phyloP scores from a whole-genome alignment of 2,888 invertebrate genomes.

The Leucophora obtusa region DNA sequence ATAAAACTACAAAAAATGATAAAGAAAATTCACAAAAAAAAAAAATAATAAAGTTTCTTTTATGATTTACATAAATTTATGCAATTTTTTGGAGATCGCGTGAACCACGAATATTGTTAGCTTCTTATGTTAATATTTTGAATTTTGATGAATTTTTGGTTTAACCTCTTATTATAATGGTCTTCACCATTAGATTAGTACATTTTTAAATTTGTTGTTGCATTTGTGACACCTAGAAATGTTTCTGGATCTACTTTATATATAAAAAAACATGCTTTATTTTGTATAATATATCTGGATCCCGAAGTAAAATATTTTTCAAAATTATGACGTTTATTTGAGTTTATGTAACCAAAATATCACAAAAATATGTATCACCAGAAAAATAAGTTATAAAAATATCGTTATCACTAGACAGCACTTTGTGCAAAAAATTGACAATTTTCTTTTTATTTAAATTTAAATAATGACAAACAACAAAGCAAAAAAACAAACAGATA shows the following conservation, averaged over 20 bases:
- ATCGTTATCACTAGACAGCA: too few relatives aligned
- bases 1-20: neutral
- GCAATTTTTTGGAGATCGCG: conserved; percentile 65
- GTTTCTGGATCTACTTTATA: too few relatives aligned
- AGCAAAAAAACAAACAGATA: too few relatives aligned
- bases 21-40: conserved; percentile 38
- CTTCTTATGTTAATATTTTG: conserved; percentile 64
- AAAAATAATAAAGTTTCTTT: conserved; percentile 56
- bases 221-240: neutral
- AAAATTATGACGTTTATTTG: too few relatives aligned
- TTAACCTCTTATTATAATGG: conserved; percentile 49
- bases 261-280: neutral
- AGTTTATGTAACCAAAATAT: too few relatives aligned
- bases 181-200: neutral
- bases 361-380: too few relatives aligned
- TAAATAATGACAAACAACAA: too few relatives aligned
- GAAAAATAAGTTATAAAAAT: too few relatives aligned
- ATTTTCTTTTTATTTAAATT: too few relatives aligned
- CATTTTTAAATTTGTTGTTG: neutral
- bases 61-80: conserved; percentile 61
- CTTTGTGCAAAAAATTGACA: too few relatives aligned
- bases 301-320: too few relatives aligned
- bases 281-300: too few relatives aligned
- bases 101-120: conserved; percentile 65
- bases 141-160: conserved; percentile 61